Conservation (phyloP, 2,113 vertebrate genomes). For the Prunella fulvescens region DNA sequence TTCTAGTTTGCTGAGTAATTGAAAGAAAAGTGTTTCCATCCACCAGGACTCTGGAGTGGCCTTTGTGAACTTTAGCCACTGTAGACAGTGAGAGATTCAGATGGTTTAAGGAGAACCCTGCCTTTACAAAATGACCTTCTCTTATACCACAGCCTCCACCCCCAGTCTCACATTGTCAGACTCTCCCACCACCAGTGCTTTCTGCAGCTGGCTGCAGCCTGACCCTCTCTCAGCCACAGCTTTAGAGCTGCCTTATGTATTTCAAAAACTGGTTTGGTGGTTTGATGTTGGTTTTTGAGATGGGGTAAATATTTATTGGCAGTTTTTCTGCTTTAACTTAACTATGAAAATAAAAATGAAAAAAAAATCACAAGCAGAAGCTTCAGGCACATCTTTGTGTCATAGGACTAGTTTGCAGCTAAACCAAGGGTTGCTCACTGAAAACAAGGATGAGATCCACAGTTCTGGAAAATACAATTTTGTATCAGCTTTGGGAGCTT, state of each 20-base stretch:
- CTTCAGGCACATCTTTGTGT: neutral
- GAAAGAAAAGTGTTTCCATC: constrained; percentile 6
- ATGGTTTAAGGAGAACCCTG: neutral
- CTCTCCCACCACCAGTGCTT: neutral
- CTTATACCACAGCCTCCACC: neutral
- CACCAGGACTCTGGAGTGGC: neutral
- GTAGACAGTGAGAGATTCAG: neutral
- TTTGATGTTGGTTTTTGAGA: neutral
- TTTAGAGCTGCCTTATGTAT: neutral
- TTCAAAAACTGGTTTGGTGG: neutral
- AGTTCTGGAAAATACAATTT: neutral
- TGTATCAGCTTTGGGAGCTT: neutral
- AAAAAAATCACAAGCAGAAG: neutral
- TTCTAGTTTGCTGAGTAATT: neutral
- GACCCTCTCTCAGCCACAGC: neutral
- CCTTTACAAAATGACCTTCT: constrained; percentile 5
- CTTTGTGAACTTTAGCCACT: neutral
- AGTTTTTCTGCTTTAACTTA: neutral
- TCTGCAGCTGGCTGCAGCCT: neutral
- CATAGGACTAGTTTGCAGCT: neutral
- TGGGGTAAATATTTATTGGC: neutral
- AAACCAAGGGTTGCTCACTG: neutral
- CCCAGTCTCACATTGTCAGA: neutral
- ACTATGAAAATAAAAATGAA: neutral
- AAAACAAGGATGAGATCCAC: neutral